Evolutionary conservation across 2,797 vertebrate species (phyloP).

Genomic region (Protosalanx chinensis): DNA sequence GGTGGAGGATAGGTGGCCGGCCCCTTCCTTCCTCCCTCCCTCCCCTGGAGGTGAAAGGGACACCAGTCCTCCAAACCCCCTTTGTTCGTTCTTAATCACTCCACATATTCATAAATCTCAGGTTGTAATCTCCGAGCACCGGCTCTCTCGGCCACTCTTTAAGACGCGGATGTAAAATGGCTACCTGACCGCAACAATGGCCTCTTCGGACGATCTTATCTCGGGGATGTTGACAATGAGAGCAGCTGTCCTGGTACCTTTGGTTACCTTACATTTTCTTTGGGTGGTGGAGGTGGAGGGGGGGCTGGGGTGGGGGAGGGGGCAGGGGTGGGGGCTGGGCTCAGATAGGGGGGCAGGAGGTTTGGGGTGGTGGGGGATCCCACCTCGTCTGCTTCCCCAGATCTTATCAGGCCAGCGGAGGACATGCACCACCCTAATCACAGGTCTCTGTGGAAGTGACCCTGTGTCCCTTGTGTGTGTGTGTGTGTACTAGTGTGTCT

Average conservation of each 20-base stretch:
- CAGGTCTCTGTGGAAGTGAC: slow-evolving; percentile 45
- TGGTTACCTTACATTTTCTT: slow-evolving; percentile 35
- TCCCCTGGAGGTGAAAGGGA: slow-evolving; percentile 66
- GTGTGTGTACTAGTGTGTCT: not conserved
- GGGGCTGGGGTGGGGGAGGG: not conserved
- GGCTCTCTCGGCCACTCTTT: slow-evolving; percentile 72
- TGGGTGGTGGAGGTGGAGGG: slow-evolving; percentile 10
- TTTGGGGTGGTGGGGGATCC: not conserved
- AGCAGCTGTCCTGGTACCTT: slow-evolving; percentile 58
- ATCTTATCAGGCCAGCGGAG: slow-evolving; percentile 57
- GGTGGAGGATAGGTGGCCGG: slow-evolving; percentile 77
- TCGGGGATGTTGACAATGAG: slow-evolving; percentile 67
- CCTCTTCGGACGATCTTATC: slow-evolving; percentile 63
- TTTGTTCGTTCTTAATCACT: slow-evolving; percentile 91
- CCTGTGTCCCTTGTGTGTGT: slow-evolving; percentile 41
- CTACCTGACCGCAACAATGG: slow-evolving; percentile 78
- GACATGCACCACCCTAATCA: slow-evolving; percentile 52
- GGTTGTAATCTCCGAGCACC: slow-evolving; percentile 86
- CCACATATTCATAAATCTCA: slow-evolving; percentile 92
- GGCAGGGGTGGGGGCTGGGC: not conserved
- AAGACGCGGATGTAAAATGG: slow-evolving; percentile 71
- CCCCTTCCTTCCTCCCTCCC: slow-evolving; percentile 54
- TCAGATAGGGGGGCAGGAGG: not conserved
- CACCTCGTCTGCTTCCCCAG: slow-evolving; percentile 36
- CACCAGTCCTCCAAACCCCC: slow-evolving; percentile 58